Conservation (phyloP, 2,113 vertebrate genomes). For the cattle (Bos taurus) region ARS-UCD2.0 NC_037351.1:55731501-55732000, state of each 20-base stretch:
- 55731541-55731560: background rate
- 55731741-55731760: background rate
- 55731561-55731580: accelerated
- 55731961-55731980: background rate
- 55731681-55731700: background rate
- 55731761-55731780: background rate
- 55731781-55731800: background rate
- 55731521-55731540: background rate
- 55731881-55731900: background rate
- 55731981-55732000: background rate
- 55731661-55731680: background rate
- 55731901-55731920: background rate
- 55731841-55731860: background rate
- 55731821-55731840: background rate
- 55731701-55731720: background rate
- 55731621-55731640: background rate
- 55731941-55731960: background rate
- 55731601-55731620: background rate
- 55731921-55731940: background rate
- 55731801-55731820: background rate
- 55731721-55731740: background rate
- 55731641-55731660: background rate
- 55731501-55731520: background rate
- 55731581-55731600: background rate
- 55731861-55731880: background rate